These are phyloP conservation scores for Tuta absoluta DNA, from an alignment of 2,888 invertebrate genomes.

Conservation along the genomic window DNA sequence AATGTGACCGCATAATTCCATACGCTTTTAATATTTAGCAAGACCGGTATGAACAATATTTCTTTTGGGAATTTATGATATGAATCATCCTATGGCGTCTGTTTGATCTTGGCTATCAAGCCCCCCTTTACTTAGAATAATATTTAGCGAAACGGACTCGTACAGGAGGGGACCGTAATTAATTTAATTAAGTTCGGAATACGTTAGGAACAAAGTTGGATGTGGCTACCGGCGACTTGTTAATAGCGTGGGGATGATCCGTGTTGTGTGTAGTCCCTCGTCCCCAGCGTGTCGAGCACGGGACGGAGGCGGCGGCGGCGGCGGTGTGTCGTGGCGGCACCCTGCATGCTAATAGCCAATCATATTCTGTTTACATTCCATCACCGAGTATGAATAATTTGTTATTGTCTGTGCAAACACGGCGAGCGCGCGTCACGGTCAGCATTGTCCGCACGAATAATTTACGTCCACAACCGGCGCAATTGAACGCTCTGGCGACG, in stretches of 20 bases:
- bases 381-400: conserved; percentile 80
- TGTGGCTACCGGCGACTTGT: conserved; percentile 69
- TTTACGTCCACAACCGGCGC: conserved; percentile 60
- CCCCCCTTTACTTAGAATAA: conserved; percentile 62
- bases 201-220: conserved; percentile 73
- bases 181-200: conserved; percentile 79
- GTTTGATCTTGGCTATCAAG: conserved; percentile 68
- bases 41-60: conserved; percentile 46
- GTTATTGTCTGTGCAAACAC: conserved; percentile 78
- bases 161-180: conserved; percentile 66
- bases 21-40: conserved; percentile 47
- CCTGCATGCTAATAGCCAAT: conserved; percentile 79
- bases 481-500: conserved; percentile 55
- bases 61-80: conserved; percentile 41
- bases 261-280: conserved; percentile 41
- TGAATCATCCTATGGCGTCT: conserved; percentile 48
- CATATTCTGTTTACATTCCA: conserved; percentile 82
- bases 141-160: conserved; percentile 73
- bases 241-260: conserved; percentile 74
- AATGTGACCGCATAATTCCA: conserved; percentile 55
- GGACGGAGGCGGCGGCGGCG: conserved; percentile 23
- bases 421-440: conserved; percentile 63
- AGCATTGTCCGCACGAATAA: conserved; percentile 76
- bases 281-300: conserved; percentile 52
- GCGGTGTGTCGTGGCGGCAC: conserved; percentile 49